These are phyloP conservation scores for Chiloscyllium punctatum DNA, from an alignment of 2,797 vertebrate genomes.

Conservation along the genomic window DNA sequence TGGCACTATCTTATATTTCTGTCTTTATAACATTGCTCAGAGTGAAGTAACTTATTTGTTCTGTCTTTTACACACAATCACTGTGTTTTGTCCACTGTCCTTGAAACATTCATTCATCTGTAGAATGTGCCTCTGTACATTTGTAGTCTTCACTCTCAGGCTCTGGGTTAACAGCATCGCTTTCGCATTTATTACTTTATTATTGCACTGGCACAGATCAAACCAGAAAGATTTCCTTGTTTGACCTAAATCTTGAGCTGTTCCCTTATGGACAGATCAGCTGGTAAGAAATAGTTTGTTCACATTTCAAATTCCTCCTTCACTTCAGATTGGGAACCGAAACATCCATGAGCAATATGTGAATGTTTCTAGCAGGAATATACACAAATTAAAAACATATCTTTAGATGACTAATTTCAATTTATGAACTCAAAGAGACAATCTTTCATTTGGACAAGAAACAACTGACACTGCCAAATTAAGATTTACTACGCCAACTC, in stretches of 20 bases:
- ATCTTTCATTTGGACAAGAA: not conserved
- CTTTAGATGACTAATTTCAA: not conserved
- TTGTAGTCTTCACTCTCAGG: not conserved
- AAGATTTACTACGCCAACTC: not conserved
- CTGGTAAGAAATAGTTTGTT: not conserved
- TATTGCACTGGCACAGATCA: not conserved
- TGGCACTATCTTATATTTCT: not conserved
- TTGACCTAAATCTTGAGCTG: not conserved
- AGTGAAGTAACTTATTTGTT: not conserved
- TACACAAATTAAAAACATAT: not conserved
- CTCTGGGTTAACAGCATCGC: not conserved
- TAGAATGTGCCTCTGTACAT: not conserved
- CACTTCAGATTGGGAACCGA: not conserved
- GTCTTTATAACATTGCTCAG: not conserved
- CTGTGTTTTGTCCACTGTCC: not conserved
- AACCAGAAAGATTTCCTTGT: not conserved
- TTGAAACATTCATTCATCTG: not conserved
- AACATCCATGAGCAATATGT: not conserved
- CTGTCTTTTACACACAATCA: not conserved
- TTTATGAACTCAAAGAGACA: conserved; percentile 5
- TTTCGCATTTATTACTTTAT: not conserved
- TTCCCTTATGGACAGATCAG: not conserved
- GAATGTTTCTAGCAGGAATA: not conserved
- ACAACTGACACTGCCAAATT: not conserved
- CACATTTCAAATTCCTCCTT: not conserved